A percentile compares a stretch with the other conserved stretches of the same genome.
Evolutionary conservation across 2,888 invertebrate genomes (phyloP).

Genomic region (Phragmatobia fuliginosa): DNA sequence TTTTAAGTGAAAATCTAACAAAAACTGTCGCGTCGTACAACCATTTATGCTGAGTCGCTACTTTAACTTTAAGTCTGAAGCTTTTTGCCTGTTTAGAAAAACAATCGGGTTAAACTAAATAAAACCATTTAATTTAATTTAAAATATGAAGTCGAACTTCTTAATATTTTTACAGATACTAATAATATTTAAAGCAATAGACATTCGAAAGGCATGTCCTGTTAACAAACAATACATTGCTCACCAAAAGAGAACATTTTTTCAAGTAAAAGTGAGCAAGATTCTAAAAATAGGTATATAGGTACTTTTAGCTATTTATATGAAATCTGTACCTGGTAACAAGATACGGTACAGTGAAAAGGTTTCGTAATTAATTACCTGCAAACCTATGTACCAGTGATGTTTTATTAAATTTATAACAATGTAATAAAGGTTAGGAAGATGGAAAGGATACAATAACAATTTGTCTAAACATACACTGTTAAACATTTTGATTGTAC

Average conservation of each 20-base stretch:
- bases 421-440: too few species aligned
- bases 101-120: too few species aligned
- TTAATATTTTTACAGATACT: neutral
- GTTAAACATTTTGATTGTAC: too few species aligned
- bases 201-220: neutral
- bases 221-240: neutral
- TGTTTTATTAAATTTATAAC: neutral
- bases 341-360: neutral
- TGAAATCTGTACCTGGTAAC: neutral
- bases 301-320: neutral
- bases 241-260: neutral
- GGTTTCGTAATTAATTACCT: neutral
- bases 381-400: neutral
- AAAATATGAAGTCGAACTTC: too few species aligned
- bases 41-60: too few species aligned
- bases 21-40: too few species aligned
- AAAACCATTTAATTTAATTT: too few species aligned
- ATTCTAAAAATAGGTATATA: neutral
- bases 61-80: too few species aligned
- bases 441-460: too few species aligned
- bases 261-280: neutral
- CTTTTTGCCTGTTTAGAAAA: too few species aligned
- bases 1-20: too few species aligned
- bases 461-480: too few species aligned
- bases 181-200: neutral